phyloP scores from a whole-genome alignment of 2,113 vertebrate genomes.

The Isurus oxyrinchus region DNA sequence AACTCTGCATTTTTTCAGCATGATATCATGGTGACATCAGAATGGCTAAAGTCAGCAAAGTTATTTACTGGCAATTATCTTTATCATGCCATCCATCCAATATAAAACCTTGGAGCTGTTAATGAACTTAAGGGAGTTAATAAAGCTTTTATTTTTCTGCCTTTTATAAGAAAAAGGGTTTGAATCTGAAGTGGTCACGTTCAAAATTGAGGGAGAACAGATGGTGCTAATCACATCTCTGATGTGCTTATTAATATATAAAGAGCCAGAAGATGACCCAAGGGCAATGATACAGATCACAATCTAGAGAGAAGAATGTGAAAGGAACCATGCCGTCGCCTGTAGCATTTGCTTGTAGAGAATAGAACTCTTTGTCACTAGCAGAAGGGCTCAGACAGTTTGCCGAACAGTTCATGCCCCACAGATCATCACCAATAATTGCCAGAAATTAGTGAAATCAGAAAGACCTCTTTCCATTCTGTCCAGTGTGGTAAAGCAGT shows the following conservation, averaged over 20 bases:
- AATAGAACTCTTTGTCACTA: constrained; percentile 24
- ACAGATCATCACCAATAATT: constrained; percentile 36
- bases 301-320: constrained; percentile 32
- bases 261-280: constrained; percentile 33
- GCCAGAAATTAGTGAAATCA: constrained; percentile 35
- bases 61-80: not conserved
- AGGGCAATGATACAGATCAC: constrained; percentile 22
- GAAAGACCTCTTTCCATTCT: not conserved
- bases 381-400: constrained; percentile 25
- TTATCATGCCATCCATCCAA: not conserved
- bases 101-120: not conserved
- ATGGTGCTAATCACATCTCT: constrained; percentile 31
- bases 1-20: not conserved
- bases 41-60: not conserved
- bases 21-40: not conserved
- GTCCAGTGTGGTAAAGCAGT: not conserved
- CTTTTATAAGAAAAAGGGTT: not conserved
- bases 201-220: constrained; percentile 18
- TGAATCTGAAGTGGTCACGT: not conserved
- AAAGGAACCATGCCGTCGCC: not conserved
- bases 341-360: constrained; percentile 13
- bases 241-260: constrained; percentile 36
- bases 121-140: not conserved
- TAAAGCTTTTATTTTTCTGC: not conserved
- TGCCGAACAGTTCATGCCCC: constrained; percentile 26